Percentiles rank a stretch among this genome's conserved stretches.
Conservation (phyloP, 2,888 invertebrate species). For the Toxonevra muliebris region DNA sequence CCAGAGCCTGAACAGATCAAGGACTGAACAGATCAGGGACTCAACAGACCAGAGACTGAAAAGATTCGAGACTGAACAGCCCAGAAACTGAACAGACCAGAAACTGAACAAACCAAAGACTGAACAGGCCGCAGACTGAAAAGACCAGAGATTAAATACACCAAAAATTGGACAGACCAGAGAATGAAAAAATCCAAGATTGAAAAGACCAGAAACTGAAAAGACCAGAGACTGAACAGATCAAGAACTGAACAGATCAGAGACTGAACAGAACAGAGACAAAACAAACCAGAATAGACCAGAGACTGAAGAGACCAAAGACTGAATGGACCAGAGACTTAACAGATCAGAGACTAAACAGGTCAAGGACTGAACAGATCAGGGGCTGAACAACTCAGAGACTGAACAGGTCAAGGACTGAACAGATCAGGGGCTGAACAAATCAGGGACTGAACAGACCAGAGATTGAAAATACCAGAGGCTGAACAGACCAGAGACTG, state of each 20-base stretch:
- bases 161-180: slow-evolving; percentile 6
- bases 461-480: neutral
- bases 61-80: neutral
- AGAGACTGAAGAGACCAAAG: neutral
- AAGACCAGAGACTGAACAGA: slow-evolving; percentile 4
- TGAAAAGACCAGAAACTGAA: neutral
- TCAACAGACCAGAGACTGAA: neutral
- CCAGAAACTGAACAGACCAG: no score
- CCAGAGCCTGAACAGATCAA: no score
- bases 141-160: slow-evolving; percentile 9
- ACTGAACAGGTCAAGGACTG: neutral
- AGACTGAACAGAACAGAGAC: no score
- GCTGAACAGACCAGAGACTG: slow-evolving; percentile 17
- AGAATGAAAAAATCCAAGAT: slow-evolving; percentile 12
- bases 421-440: neutral
- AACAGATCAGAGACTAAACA: neutral
- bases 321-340: slow-evolving; percentile 18
- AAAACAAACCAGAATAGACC: no score
- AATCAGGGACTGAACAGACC: neutral
- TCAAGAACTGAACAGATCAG: no score
- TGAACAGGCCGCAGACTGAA: neutral
- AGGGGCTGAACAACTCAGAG: no score
- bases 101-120: no score
- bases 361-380: neutral
- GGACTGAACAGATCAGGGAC: no score